These are phyloP conservation scores for Andrena chrysosceles DNA, from an alignment of 2,888 invertebrate genomes.

Conservation along the genomic window DNA sequence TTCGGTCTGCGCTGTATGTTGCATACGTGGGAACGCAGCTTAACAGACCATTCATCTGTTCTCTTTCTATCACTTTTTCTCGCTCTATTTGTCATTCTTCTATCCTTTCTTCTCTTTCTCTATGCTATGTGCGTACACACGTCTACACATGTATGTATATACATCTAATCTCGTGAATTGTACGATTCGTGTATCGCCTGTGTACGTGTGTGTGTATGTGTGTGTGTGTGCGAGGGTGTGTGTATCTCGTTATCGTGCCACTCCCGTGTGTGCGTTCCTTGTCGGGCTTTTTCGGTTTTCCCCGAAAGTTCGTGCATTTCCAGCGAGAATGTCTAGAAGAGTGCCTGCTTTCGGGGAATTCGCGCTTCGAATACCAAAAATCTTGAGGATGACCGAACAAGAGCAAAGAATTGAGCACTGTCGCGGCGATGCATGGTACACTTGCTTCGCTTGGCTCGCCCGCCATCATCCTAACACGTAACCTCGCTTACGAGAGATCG, in stretches of 20 bases:
- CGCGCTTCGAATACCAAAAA: constrained; percentile 37
- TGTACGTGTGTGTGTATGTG: constrained; percentile 70
- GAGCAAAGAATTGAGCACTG: constrained; percentile 13
- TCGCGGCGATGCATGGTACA: constrained; percentile 49
- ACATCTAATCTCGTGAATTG: constrained; percentile 36
- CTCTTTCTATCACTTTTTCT: constrained; percentile 26
- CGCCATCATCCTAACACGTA: constrained; percentile 42
- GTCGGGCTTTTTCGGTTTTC: constrained; percentile 64
- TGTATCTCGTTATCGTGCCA: constrained; percentile 72
- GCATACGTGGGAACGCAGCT: constrained; percentile 2
- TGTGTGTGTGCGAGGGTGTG: constrained; percentile 51
- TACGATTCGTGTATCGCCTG: constrained; percentile 70
- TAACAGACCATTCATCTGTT: constrained; percentile 1
- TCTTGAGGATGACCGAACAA: constrained; percentile 27
- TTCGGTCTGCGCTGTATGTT: not conserved
- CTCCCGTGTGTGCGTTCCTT: constrained; percentile 75
- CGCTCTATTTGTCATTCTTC: constrained; percentile 26
- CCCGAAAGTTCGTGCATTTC: constrained; percentile 43
- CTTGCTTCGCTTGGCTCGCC: constrained; percentile 43
- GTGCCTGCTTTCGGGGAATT: constrained; percentile 61
- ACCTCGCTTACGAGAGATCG: constrained; percentile 5
- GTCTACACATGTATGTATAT: constrained; percentile 17
- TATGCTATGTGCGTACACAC: constrained; percentile 30
- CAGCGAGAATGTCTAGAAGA: not conserved
- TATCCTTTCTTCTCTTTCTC: constrained; percentile 16